Evolutionary conservation across 2,797 vertebrate genomes (phyloP).

Genomic region (Melanotaenia boesemani): DNA sequence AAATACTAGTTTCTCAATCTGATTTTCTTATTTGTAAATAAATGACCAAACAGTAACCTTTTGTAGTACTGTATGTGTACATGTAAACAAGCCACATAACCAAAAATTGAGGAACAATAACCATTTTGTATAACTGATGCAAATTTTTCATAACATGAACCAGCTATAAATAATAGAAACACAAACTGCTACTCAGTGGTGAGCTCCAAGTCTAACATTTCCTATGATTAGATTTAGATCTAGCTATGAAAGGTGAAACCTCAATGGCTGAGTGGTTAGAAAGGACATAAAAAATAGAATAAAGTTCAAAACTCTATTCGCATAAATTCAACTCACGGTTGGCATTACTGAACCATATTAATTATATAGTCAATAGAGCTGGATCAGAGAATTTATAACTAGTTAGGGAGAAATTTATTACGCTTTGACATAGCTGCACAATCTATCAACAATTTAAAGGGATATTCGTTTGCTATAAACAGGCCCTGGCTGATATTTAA

Average conservation of each 20-base stretch:
- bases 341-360: conserved; percentile 5
- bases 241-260: conserved; percentile 27
- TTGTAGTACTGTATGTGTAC: not conserved
- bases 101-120: conserved; percentile 51
- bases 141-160: conserved; percentile 12
- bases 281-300: not conserved
- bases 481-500: not conserved
- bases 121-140: not conserved
- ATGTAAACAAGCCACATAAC: not conserved
- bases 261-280: conserved; percentile 41
- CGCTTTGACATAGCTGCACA: not conserved
- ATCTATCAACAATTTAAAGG: not conserved
- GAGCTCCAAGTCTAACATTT: conserved; percentile 11
- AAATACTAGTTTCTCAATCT: not conserved
- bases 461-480: not conserved
- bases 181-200: conserved; percentile 7
- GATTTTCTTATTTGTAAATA: not conserved
- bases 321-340: conserved; percentile 39
- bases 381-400: conserved; percentile 47
- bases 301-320: conserved; percentile 11
- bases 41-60: conserved; percentile 15
- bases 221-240: not conserved
- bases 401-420: not conserved
- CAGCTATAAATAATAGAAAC: not conserved
- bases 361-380: conserved; percentile 52